A percentile compares a stretch with the other conserved stretches of the same genome.
Evolutionary conservation across 1,140 invertebrate genomes (phyloP).

Genomic region (honey bee (Apis mellifera)): Amel_HAv3.1 CM009944.2:10292501-10293000

Average conservation of each 20-base stretch:
- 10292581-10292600: not conserved
- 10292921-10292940: slow-evolving; percentile 44
- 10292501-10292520: slow-evolving; percentile 10
- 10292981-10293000: slow-evolving; percentile 39
- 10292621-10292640: slow-evolving; percentile 16
- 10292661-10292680: no score
- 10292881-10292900: slow-evolving; percentile 45
- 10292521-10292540: slow-evolving; percentile 31
- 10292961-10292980: slow-evolving; percentile 36
- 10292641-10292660: no score
- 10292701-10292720: not conserved
- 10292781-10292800: slow-evolving; percentile 45
- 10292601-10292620: not conserved
- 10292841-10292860: not conserved
- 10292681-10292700: no score
- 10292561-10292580: slow-evolving; percentile 42
- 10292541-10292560: slow-evolving; percentile 24
- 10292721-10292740: not conserved
- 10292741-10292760: slow-evolving; percentile 13
- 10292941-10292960: slow-evolving; percentile 40
- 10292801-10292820: slow-evolving; percentile 40
- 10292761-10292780: slow-evolving; percentile 12
- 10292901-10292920: slow-evolving; percentile 38
- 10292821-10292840: not conserved
- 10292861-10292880: slow-evolving; percentile 18